phyloP scores from a whole-genome alignment of 2,797 vertebrate species.

The Enteromius mattozi region DNA sequence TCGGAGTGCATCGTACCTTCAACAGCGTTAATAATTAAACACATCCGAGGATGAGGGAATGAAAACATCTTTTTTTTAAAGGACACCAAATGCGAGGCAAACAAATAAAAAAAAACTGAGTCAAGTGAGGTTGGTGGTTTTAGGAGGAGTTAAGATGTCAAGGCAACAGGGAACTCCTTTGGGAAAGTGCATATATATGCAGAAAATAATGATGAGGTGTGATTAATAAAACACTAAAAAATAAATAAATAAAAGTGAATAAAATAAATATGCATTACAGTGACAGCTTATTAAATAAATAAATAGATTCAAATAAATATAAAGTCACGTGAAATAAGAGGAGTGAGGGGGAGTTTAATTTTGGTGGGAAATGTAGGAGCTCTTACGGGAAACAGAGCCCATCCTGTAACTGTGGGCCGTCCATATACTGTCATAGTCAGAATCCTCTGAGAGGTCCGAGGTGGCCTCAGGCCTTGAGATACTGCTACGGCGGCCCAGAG shows the following conservation, averaged over 20 bases:
- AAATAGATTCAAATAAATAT: slow-evolving; percentile 50
- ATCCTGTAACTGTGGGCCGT: slow-evolving; percentile 97
- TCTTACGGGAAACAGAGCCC: slow-evolving; percentile 96
- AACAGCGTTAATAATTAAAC: slow-evolving; percentile 10
- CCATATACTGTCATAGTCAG: slow-evolving; percentile 99
- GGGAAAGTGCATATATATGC: slow-evolving; percentile 66
- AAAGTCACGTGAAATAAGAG: slow-evolving; percentile 44
- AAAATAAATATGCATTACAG: slow-evolving; percentile 46
- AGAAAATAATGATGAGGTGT: slow-evolving; percentile 35
- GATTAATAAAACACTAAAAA: slow-evolving; percentile 47
- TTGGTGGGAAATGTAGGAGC: slow-evolving; percentile 93
- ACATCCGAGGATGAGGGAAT: slow-evolving; percentile 19
- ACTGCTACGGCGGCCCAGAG: slow-evolving; percentile 87
- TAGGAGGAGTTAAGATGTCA: slow-evolving; percentile 81
- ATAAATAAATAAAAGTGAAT: slow-evolving; percentile 56
- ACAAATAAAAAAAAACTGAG: slow-evolving; percentile 66
- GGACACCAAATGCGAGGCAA: slow-evolving; percentile 42
- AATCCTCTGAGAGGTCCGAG: slow-evolving; percentile 93
- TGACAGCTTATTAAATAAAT: slow-evolving; percentile 43
- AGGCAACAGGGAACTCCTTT: slow-evolving; percentile 85
- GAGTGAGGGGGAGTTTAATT: slow-evolving; percentile 77
- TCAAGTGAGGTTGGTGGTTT: slow-evolving; percentile 79
- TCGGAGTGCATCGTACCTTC: slow-evolving; percentile 5
- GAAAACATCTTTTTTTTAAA: slow-evolving; percentile 28
- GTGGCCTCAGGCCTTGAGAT: slow-evolving; percentile 88